Evolutionary conservation across 2,797 vertebrate genomes (phyloP).

Genomic region (Ara ararauna): DNA sequence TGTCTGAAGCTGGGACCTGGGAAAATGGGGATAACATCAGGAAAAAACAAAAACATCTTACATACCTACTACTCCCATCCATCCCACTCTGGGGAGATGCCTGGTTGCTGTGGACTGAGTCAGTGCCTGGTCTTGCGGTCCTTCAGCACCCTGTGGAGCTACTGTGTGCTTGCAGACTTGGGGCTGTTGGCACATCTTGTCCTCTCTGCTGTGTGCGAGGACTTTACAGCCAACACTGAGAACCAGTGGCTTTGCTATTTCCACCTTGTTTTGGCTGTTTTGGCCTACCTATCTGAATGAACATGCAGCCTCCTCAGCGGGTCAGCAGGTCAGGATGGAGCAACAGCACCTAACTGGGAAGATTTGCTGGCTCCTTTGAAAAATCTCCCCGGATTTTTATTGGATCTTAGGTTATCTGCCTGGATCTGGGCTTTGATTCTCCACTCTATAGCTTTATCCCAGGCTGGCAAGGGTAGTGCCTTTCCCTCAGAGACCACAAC

Average conservation of each 20-base stretch:
- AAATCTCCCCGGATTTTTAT: neutral
- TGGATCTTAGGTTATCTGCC: slow-evolving; percentile 24
- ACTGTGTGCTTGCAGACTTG: neutral
- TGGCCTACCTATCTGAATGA: neutral
- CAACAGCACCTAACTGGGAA: neutral
- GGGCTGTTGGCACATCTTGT: neutral
- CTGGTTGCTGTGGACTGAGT: neutral
- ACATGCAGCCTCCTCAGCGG: neutral
- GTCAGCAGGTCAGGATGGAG: neutral
- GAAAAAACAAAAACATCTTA: slow-evolving; percentile 47
- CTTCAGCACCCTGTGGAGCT: neutral
- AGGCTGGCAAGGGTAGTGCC: neutral
- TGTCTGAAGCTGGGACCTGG: slow-evolving; percentile 56
- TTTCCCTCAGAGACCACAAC: slow-evolving; percentile 62
- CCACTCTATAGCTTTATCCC: neutral
- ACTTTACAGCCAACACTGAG: neutral
- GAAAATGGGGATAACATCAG: slow-evolving; percentile 68
- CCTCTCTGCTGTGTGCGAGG: neutral
- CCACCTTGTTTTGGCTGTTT: neutral
- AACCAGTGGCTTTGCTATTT: neutral
- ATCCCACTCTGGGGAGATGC: neutral
- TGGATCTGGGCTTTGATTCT: slow-evolving; percentile 48
- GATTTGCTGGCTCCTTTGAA: neutral
- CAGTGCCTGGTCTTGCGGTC: neutral
- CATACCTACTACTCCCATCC: slow-evolving; percentile 15